A percentile compares a stretch with the other conserved stretches of the same genome.
phyloP scores from a whole-genome alignment of 2,797 vertebrate genomes.

The Chaetophractus vellerosus region DNA sequence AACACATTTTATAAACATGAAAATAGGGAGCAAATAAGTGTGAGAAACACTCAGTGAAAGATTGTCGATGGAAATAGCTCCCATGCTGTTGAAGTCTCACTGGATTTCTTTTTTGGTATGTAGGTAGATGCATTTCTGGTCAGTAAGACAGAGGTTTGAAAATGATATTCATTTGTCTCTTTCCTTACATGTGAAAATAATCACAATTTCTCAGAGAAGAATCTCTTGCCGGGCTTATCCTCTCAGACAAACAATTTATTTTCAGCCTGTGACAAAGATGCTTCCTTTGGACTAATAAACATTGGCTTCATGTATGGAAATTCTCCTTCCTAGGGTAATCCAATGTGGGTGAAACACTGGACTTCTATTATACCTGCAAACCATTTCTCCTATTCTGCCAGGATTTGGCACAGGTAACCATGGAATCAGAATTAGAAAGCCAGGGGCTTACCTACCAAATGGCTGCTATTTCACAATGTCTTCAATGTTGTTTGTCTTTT shows the following conservation, averaged over 20 bases:
- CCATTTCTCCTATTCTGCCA: slow-evolving; percentile 53
- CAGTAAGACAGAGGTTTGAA: slow-evolving; percentile 51
- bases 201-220: slow-evolving; percentile 58
- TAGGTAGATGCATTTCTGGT: slow-evolving; percentile 70
- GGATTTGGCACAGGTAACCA: background rate
- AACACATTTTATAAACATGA: slow-evolving; percentile 82
- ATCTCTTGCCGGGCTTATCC: slow-evolving; percentile 45
- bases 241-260: slow-evolving; percentile 60
- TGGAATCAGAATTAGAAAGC: slow-evolving; percentile 45
- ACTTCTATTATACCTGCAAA: slow-evolving; percentile 65
- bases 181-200: slow-evolving; percentile 71
- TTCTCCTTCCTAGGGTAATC: slow-evolving; percentile 62
- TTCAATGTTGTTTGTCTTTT: slow-evolving; percentile 60
- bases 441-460: slow-evolving; percentile 24
- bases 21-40: slow-evolving; percentile 82
- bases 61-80: slow-evolving; percentile 67
- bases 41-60: slow-evolving; percentile 79
- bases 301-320: slow-evolving; percentile 63
- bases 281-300: slow-evolving; percentile 75
- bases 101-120: slow-evolving; percentile 58
- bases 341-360: slow-evolving; percentile 12
- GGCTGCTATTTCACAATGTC: slow-evolving; percentile 3
- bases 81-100: slow-evolving; percentile 31
- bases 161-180: slow-evolving; percentile 63
- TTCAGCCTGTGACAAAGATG: slow-evolving; percentile 54